Evolutionary conservation across 2,113 vertebrate species (phyloP).

Genomic region (western clawed frog (Xenopus tropicalis)): DNA sequence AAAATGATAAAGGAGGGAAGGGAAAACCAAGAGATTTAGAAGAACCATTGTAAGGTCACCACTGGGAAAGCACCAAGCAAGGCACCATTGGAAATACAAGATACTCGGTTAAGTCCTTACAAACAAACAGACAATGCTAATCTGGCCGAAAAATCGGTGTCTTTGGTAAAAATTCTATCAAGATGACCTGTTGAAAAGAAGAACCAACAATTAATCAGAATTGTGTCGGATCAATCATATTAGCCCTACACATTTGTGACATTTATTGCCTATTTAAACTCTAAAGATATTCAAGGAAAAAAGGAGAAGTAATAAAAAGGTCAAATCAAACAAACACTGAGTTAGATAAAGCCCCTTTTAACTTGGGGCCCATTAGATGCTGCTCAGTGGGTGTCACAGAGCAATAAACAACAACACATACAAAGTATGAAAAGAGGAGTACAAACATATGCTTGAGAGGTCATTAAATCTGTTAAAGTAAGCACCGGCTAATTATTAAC

Average conservation of each 20-base stretch:
- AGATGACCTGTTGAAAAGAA: slow-evolving; percentile 81
- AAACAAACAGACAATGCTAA: slow-evolving; percentile 70
- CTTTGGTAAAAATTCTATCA: slow-evolving; percentile 99
- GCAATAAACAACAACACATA: slow-evolving; percentile 42
- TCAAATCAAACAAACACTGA: slow-evolving; percentile 62
- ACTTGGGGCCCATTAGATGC: slow-evolving; percentile 64
- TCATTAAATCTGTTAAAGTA: slow-evolving; percentile 31
- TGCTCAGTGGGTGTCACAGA: slow-evolving; percentile 50
- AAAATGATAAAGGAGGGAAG: slow-evolving; percentile 47
- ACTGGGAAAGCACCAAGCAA: slow-evolving; percentile 79
- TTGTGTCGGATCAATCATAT: slow-evolving; percentile 19
- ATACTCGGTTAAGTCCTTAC: slow-evolving; percentile 71
- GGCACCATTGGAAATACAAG: slow-evolving; percentile 87
- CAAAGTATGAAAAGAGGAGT: slow-evolving; percentile 22
- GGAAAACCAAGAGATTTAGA: slow-evolving; percentile 66
- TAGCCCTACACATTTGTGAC: slow-evolving; percentile 27
- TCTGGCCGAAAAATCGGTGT: slow-evolving; percentile 98
- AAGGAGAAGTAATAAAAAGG: background rate
- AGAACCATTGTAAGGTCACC: slow-evolving; percentile 72
- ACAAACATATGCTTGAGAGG: slow-evolving; percentile 29
- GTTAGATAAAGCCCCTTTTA: slow-evolving; percentile 55
- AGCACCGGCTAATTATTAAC: slow-evolving; percentile 19
- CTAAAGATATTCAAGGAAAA: background rate
- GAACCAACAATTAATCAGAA: slow-evolving; percentile 45
- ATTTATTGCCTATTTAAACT: slow-evolving; percentile 17